phyloP scores from a whole-genome alignment of 2,113 vertebrate species.

The Nannospalax galili region DNA sequence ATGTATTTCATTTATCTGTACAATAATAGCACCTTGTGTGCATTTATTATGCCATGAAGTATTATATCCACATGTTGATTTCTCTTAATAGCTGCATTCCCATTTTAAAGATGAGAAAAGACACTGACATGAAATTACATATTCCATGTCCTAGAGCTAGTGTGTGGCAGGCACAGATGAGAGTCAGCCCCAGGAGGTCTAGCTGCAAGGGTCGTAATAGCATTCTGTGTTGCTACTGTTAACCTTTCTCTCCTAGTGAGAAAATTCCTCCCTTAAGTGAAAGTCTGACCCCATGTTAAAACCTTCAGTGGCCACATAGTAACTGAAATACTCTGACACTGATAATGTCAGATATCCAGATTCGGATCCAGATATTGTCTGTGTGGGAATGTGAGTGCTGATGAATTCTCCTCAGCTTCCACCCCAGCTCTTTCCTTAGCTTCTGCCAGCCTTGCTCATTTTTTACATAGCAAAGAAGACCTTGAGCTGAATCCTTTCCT shows the following conservation, averaged over 20 bases:
- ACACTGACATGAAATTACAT: neutral
- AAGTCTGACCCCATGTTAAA: neutral
- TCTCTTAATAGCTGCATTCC: neutral
- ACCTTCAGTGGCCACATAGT: neutral
- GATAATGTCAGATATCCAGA: neutral
- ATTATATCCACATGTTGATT: neutral
- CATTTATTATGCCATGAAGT: neutral
- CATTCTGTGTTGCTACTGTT: rapidly evolving
- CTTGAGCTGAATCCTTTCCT: neutral
- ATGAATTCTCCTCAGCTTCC: neutral
- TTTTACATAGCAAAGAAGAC: neutral
- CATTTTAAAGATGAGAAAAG: neutral
- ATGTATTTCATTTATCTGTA: neutral
- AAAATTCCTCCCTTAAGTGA: neutral
- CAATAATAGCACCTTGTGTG: neutral
- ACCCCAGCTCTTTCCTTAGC: neutral
- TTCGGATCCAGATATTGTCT: neutral
- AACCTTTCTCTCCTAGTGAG: neutral
- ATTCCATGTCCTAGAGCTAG: too few species aligned
- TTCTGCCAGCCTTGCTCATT: neutral
- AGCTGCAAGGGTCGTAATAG: neutral
- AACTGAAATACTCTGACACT: neutral
- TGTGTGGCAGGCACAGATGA: neutral
- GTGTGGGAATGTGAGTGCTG: neutral
- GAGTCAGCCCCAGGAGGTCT: too few species aligned